A percentile compares a stretch with the other conserved stretches of the same genome.
Evolutionary conservation across 2,797 vertebrate genomes (phyloP).

Genomic region (Pelodytes ibericus): DNA sequence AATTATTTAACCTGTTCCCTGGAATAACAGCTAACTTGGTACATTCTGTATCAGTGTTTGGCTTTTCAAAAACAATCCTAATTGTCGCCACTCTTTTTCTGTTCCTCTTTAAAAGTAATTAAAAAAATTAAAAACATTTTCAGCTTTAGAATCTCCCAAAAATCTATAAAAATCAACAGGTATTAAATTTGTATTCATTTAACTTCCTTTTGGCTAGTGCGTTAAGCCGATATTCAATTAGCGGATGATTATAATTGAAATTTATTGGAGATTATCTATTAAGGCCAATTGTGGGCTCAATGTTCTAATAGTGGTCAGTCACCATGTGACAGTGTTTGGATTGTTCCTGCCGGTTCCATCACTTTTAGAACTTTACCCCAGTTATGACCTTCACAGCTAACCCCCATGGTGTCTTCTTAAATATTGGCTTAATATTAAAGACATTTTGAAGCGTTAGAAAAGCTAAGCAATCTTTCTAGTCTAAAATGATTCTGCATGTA

Average conservation of each 20-base stretch:
- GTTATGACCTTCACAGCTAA: no score
- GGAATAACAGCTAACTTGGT: neutral
- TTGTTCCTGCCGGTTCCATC: no score
- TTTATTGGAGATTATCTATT: no score
- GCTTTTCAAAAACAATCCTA: slow-evolving; percentile 29
- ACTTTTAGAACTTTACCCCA: no score
- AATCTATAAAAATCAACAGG: neutral
- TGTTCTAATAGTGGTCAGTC: no score
- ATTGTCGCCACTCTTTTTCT: slow-evolving; percentile 68
- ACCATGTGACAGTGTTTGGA: no score
- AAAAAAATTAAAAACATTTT: neutral
- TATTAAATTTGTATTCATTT: neutral
- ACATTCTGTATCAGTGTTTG: neutral
- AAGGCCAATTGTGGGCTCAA: no score
- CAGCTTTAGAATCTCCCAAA: neutral
- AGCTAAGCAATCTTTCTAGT: no score
- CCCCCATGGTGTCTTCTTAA: no score
- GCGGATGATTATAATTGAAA: neutral
- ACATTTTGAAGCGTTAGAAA: no score
- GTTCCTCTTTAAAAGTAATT: slow-evolving; percentile 63
- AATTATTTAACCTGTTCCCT: neutral
- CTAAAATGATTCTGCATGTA: no score
- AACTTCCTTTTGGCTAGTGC: neutral
- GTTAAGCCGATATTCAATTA: neutral
- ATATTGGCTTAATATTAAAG: no score